Base-by-base conservation (phyloP, 2,113 vertebrate genomes). In the Brachypodius melanocephalos region DNA sequence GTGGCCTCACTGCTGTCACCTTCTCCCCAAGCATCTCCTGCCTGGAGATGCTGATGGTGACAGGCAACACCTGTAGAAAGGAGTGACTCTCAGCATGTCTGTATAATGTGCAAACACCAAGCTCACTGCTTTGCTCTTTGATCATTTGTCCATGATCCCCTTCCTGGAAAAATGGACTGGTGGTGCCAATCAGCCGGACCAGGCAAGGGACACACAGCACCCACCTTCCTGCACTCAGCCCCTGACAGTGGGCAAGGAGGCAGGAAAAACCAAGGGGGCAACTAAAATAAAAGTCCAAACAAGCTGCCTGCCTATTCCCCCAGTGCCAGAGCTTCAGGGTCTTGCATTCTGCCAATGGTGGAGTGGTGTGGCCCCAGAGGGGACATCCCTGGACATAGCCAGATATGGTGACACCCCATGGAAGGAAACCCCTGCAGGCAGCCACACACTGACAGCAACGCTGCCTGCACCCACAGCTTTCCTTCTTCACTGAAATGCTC, bases 21-120 rank as follows among this genome's bases (percentile, higher is more conserved):
- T 87, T 10, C 45, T 73, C 17, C 34, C 28, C 9, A 55, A 18
- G 14, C 1, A 5, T 32, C 34, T 90, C 38, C 75, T 59, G 43
- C 67, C 31, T 5, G 0, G 19, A 86, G 18, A 26, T 57, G 54
- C 51, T 69, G n/a, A n/a, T 43, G 22, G 32, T 76, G 45, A 73
- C 49, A 65, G 55, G 46, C 40, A 77, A 38, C 58, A 57, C n/a
- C 26, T 63, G 38, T 34, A 52, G 31, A 89, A 77, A 66, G 11
- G 22, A 61, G 13, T 14, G 25, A 63, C 54, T 31, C 46, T 78
- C 68, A 69, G 59, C 42, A 38, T 45, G 26, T 89, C 73, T 54
- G 36, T n/a, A 43, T 36, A 22, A 66, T 0, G 0, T 22, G 25
- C 52, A 61, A 3, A 1, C 48, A 26, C n/a, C 55, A 68, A 83